Evolutionary conservation across 2,113 vertebrate species (phyloP).

Genomic region (Catharus fuscescens): DNA sequence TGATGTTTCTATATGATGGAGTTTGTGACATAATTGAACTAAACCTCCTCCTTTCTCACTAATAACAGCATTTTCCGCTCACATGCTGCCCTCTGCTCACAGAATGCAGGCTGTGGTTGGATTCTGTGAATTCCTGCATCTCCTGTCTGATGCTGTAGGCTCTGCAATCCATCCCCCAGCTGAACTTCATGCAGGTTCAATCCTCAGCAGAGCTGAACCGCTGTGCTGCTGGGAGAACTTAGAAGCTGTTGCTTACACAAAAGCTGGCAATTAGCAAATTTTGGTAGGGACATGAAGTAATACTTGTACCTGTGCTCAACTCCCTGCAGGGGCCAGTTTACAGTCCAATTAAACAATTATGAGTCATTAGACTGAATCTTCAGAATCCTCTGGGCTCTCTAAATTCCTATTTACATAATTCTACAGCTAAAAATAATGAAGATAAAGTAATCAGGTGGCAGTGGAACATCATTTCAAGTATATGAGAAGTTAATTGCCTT

Average conservation of each 20-base stretch:
- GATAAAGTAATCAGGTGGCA: conserved; percentile 36
- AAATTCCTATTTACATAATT: conserved; percentile 65
- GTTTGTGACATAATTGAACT: not conserved
- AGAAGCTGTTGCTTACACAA: not conserved
- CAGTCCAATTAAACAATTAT: conserved; percentile 54
- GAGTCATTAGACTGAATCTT: conserved; percentile 42
- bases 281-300: not conserved
- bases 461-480: conserved; percentile 12
- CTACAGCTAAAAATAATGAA: conserved; percentile 56
- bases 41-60: not conserved
- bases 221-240: not conserved
- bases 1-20: not conserved
- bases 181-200: not conserved
- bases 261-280: conserved; percentile 7
- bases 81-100: accelerated
- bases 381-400: conserved; percentile 13
- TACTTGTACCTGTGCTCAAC: conserved; percentile 3
- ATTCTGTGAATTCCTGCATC: not conserved
- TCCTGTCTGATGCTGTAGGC: not conserved
- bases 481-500: conserved; percentile 36
- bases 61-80: not conserved
- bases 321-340: conserved; percentile 47
- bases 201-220: not conserved
- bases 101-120: not conserved
- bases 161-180: not conserved